Base-by-base conservation (phyloP, 2,888 invertebrate genomes). In the Leistus spinibarbis region DNA sequence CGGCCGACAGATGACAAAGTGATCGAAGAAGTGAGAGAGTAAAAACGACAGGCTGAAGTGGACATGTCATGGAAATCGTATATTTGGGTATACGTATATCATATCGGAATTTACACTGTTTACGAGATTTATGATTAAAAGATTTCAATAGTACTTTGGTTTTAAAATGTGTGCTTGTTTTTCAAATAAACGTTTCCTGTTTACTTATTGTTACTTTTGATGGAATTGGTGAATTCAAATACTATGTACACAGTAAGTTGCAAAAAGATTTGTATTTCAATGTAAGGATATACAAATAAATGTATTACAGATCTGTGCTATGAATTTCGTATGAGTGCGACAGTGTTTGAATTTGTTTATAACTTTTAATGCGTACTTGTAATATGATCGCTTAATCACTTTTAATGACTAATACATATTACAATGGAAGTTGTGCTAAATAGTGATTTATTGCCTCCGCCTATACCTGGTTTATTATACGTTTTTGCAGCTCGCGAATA, bases 61-160 rank as follows among this genome's bases (percentile, higher is more conserved):
- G 71, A 71, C 71, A 71, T 71, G 71, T 56, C 71, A 71, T 71
- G 71, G 64, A 64, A 54, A 65, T 71, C 65, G 64, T 60, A 64
- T 64, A 64, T 71, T 71, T 71, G 64, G 71, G 27, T 64, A 71
- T 56, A 71, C 54, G 54, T 22, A 64, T 65, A 56, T 56, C 65
- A 71, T 54, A 63, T 71, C 9, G 16, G 22, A 64, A 22, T 71
- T 56, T 63, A 65, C 56, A 56, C 64, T 71, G 71, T 71, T 71
- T 57, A 65, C 62, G 64, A 57, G 64, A 17, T 71, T 64, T 40
- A 56, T 65, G 65, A 71, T 71, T 40, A 40, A 71, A 24, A 71
- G 24, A 54, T 63, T n/a, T 63, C 40, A 22, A 13, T 24, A n/a
- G 62, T 20, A 53, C 19, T 63, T 63, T 17, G 22, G 60, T 70